Base-by-base conservation (phyloP, 2,888 invertebrate genomes). In the Romanomermis culicivorax region DNA sequence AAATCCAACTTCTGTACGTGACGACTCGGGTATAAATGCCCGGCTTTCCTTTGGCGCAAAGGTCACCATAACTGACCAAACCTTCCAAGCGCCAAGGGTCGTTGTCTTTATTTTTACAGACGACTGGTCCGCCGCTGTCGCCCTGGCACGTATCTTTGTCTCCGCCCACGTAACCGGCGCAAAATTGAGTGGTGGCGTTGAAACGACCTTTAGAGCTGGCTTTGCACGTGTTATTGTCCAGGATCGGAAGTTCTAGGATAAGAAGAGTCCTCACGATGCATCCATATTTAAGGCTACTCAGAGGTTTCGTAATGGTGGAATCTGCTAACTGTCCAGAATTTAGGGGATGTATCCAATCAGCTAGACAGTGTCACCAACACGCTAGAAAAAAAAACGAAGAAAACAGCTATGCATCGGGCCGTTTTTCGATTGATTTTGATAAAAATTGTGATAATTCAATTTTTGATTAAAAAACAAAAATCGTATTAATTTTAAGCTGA, bases 81-180 rank as follows among this genome's bases (percentile, higher is more conserved):
- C 50, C 50, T 7, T n/a, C 27, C 23, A 27, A 7, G 7, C 29
- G 7, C 50, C 50, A 49, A 25, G 29, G 27, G 14, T 45, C 24
- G 26, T 27, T 27, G 11, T 25, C 4, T 11, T 3, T 7, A 11
- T 7, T 20, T 27, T 27, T 25, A 27, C 29, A 49, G 20, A 49
- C 50, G 11, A 49, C 29, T 7, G 50, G 50, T 27, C 50, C 50
- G 3, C 50, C 50, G 29, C 50, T 49, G 29, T 49, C 50, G 11
- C 50, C 55, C 17, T 36, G 24, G 51, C 55, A 55, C 2, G 55
- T 20, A 23, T 55, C 55, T 23, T 29, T 30, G n/a, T 50, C 54
- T n/a, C 30, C 50, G 2, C 52, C 11, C 4, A 29, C n/a, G 25
- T 54, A 23, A n/a, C 54, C 54, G 3, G 54, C 54, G 29, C 54